Evolutionary conservation across 2,888 invertebrate genomes (phyloP).

Genomic region (Hydropsyche betteni): DNA sequence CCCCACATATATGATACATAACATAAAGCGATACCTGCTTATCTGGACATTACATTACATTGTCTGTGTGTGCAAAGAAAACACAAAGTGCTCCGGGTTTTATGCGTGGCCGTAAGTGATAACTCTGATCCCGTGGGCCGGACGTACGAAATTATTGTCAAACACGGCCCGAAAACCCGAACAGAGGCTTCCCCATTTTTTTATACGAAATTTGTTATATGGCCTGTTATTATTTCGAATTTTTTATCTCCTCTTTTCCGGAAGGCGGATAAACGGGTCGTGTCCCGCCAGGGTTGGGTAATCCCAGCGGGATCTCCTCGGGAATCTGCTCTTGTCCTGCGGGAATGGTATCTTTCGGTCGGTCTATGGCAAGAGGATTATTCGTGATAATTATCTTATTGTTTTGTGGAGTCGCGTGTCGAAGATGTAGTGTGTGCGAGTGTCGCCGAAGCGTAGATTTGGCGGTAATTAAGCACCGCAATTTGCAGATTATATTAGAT

Average conservation of each 20-base stretch:
- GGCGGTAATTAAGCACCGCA: no score
- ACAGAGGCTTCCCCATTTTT: background rate
- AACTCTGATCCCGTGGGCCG: conserved; percentile 25
- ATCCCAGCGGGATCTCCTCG: conserved; percentile 18
- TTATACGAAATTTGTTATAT: conserved; percentile 23
- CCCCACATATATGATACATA: no score
- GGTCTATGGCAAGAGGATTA: conserved; percentile 7
- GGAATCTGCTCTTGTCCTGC: conserved; percentile 20
- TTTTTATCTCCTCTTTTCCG: background rate
- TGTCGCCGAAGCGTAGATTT: no score
- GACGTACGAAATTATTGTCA: conserved; percentile 23
- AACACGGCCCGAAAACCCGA: background rate
- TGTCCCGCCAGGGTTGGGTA: conserved; percentile 8
- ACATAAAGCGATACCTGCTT: no score
- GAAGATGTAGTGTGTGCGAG: conserved; percentile 15
- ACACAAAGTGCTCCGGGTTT: conserved; percentile 9
- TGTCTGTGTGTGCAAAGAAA: background rate
- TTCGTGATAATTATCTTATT: conserved; percentile 22
- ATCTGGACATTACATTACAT: no score
- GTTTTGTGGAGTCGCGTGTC: conserved; percentile 14
- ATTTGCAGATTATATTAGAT: no score
- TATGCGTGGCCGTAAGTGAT: conserved; percentile 27
- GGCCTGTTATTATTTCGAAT: no score
- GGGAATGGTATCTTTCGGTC: background rate
- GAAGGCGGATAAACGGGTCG: background rate